Evolutionary conservation across 1,140 invertebrate genomes (phyloP), one percentile per base, ranked within the genome.

Genomic region (Tetramorium alpestre): DNA sequence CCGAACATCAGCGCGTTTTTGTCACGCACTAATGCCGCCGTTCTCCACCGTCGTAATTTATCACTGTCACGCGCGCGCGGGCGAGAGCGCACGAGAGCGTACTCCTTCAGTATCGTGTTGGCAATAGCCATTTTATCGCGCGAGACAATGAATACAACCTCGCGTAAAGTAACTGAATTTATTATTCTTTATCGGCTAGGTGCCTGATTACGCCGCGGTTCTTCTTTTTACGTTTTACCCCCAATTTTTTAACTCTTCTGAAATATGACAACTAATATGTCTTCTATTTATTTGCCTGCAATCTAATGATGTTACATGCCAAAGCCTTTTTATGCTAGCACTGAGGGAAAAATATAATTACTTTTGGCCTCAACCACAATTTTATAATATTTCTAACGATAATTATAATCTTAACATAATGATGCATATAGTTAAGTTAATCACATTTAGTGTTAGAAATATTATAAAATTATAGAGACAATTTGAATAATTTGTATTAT

Each of bases 1-100:
- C 41, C 51, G 72, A 65, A 81, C 88, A 89, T 88, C 87, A 85
- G 3, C 47, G 73, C 38, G 75, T 89, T 89, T 84, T 86, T 86
- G 84, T 77, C 49, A 54, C 64, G 33, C 77, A 87, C 64, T 87
- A 88, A 87, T 72, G 69, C 56, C 38, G 22, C 54, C 70, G 56
- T 88, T 58, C 76, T 78, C 33, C 73, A 28, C 47, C 64, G 51
- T 2, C 33, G 75, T 70, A 78, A 89, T 89, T 88, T 89, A 84
- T 84, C 80, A 84, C 56, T 84, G 80, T 84, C 80, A 13, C 0
- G 47, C 47, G 47, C 25, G n/a, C 33, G 65, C 60, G 60, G 4
- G 38, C 16, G 22, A 22, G 22, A 22, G 38, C 47, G 69, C 62
- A 22, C 16, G n/a, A 25, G 47, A 47, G 62, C 51, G 6, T 41